These are phyloP conservation scores for Cygnus buccinator DNA, from an alignment of 2,113 vertebrate species.

Conservation along the genomic window DNA sequence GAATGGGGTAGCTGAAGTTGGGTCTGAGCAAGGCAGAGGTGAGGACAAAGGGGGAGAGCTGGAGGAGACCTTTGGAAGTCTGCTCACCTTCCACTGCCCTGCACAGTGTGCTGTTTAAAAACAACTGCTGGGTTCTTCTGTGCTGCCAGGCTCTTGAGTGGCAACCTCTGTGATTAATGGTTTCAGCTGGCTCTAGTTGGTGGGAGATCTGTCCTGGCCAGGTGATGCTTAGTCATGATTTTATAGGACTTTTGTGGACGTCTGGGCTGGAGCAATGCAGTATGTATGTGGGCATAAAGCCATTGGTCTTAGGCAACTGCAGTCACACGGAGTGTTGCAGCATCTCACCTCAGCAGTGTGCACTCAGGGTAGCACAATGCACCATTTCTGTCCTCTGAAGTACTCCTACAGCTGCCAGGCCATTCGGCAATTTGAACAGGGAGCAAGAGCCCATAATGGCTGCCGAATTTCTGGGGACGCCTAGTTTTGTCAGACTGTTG, in stretches of 20 bases:
- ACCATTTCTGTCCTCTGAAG: background rate
- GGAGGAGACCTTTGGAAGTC: background rate
- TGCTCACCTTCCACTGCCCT: background rate
- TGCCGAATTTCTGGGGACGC: background rate
- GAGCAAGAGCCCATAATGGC: background rate
- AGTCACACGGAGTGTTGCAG: background rate
- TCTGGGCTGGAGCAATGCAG: background rate
- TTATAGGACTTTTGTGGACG: background rate
- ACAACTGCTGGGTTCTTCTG: background rate
- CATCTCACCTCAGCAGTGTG: fast-evolving
- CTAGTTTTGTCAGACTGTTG: background rate
- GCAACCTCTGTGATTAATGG: background rate
- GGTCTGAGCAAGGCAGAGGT: background rate
- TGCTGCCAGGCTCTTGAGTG: background rate
- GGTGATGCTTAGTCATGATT: background rate
- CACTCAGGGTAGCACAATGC: background rate
- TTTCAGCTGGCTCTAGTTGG: background rate
- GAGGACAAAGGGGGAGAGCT: background rate
- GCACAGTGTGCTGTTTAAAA: background rate
- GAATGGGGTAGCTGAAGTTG: background rate
- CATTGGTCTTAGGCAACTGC: background rate
- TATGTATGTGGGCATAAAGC: background rate
- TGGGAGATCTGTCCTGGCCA: background rate
- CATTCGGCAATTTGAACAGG: background rate
- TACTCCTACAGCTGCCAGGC: background rate